Conservation (phyloP, 2,888 invertebrate genomes). For the Lordiphosa andalusiaca region DNA sequence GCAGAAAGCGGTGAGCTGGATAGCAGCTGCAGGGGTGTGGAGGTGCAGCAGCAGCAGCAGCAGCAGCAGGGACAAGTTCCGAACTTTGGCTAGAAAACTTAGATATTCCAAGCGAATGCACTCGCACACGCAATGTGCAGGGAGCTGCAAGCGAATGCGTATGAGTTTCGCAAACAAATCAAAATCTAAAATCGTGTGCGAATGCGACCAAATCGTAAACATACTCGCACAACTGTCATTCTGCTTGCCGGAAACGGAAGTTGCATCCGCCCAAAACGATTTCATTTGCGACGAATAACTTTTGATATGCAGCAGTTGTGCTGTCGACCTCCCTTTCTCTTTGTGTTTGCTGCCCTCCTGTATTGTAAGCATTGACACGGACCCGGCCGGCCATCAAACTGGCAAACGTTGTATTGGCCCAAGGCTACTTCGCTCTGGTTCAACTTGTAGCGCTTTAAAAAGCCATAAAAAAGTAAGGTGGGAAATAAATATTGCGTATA, state of each 20-base stretch:
- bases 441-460: constrained; percentile 57
- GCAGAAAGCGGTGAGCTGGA: constrained; percentile 46
- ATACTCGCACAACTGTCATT: constrained; percentile 28
- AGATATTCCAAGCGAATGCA: constrained; percentile 74
- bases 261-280: constrained; percentile 62
- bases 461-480: constrained; percentile 36
- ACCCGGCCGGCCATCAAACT: constrained; percentile 48
- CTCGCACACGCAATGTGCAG: constrained; percentile 51
- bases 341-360: constrained; percentile 3
- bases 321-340: neutral
- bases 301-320: constrained; percentile 55
- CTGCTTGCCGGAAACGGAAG: constrained; percentile 60
- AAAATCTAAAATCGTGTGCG: constrained; percentile 70
- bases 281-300: constrained; percentile 72
- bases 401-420: constrained; percentile 42
- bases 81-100: constrained; percentile 56
- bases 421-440: constrained; percentile 23
- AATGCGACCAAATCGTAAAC: constrained; percentile 69
- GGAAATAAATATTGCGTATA: constrained; percentile 54
- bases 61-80: neutral
- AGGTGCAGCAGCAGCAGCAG: neutral
- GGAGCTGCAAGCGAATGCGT: constrained; percentile 9
- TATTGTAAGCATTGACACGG: constrained; percentile 65
- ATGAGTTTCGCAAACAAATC: constrained; percentile 71
- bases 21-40: constrained; percentile 15